Conservation (phyloP, 2,888 invertebrate species). For the Agrilus cyanescens region DNA sequence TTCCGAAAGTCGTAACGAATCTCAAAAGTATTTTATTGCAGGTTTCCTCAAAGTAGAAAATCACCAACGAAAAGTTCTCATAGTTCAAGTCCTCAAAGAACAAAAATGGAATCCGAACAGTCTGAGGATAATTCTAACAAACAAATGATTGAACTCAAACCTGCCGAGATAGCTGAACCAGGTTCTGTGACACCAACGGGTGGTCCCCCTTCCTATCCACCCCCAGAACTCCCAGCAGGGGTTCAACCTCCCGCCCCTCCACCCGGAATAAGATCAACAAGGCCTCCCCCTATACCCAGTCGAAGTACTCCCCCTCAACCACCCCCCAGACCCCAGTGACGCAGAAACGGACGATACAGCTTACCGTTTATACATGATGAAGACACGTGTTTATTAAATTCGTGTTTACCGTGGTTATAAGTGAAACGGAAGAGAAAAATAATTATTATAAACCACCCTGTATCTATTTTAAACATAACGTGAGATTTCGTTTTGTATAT, state of each 20-base stretch:
- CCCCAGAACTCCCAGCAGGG: constrained; percentile 31
- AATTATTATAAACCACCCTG: too few relatives aligned
- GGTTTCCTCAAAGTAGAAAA: too few relatives aligned
- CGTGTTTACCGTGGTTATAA: constrained; percentile 33
- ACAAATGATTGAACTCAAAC: neutral
- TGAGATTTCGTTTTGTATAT: too few relatives aligned
- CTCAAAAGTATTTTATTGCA: too few relatives aligned
- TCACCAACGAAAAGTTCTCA: too few relatives aligned
- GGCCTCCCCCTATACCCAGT: constrained; percentile 44
- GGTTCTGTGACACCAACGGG: constrained; percentile 30
- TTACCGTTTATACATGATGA: constrained; percentile 31
- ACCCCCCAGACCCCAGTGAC: constrained; percentile 35
- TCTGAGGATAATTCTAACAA: too few relatives aligned
- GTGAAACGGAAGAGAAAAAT: neutral
- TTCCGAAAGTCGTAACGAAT: too few relatives aligned
- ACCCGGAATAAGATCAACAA: constrained; percentile 23
- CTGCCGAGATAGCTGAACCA: constrained; percentile 19
- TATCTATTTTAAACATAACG: too few relatives aligned
- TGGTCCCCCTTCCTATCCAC: constrained; percentile 33
- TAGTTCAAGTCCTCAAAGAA: too few relatives aligned
- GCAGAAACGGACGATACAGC: constrained; percentile 27
- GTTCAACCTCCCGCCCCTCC: constrained; percentile 33
- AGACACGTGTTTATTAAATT: constrained; percentile 27
- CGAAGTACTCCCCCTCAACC: constrained; percentile 40
- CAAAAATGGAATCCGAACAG: too few relatives aligned